Percentiles rank a stretch among this genome's conserved stretches.
phyloP scores from a whole-genome alignment of 2,113 vertebrate species.

The Nannospalax galili region DNA sequence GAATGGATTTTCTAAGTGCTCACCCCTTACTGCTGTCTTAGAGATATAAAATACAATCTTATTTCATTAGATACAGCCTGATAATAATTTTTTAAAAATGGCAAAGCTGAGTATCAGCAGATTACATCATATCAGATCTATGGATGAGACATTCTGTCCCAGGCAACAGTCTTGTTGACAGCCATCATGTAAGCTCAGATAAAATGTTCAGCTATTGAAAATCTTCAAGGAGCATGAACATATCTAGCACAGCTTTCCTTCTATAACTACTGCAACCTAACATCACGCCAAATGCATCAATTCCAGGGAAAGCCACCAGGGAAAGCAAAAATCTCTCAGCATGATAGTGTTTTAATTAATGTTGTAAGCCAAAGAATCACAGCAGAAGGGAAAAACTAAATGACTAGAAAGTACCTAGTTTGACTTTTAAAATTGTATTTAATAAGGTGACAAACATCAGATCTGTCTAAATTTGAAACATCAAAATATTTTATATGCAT shows the following conservation, averaged over 20 bases:
- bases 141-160: not conserved
- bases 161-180: not conserved
- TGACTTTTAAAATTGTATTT: conserved; percentile 57
- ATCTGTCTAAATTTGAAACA: conserved; percentile 69
- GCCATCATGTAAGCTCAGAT: not conserved
- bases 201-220: conserved; percentile 44
- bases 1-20: not conserved
- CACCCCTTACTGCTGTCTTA: not conserved
- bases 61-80: not conserved
- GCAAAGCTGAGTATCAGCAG: not conserved
- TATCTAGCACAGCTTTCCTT: conserved; percentile 37
- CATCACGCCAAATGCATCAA: conserved; percentile 25
- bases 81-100: conserved; percentile 5
- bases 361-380: conserved; percentile 30
- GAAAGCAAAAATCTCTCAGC: conserved; percentile 66
- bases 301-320: conserved; percentile 44
- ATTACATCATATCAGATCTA: not conserved
- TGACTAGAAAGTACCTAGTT: conserved; percentile 32
- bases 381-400: conserved; percentile 26
- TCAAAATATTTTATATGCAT: conserved; percentile 65
- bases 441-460: not conserved
- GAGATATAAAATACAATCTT: not conserved
- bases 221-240: conserved; percentile 33
- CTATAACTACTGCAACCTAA: not conserved
- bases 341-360: conserved; percentile 65